Evolutionary conservation across 1,140 invertebrate species (phyloP).

Genomic region (Trichonephila clavata): DNA sequence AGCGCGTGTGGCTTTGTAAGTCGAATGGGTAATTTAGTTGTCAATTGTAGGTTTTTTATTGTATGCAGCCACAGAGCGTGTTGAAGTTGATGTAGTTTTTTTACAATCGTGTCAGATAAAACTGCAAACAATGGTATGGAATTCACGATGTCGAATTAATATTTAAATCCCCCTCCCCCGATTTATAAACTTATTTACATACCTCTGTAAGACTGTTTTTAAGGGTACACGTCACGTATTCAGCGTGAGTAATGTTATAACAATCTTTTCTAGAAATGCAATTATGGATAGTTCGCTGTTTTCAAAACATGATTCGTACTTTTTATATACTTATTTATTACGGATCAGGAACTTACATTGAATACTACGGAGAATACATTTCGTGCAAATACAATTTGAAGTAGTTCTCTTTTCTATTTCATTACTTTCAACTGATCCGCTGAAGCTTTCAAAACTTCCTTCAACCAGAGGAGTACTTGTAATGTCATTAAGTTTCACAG

Average conservation of each 20-base stretch:
- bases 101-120: neutral
- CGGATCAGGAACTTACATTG: neutral
- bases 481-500: neutral
- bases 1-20: constrained; percentile 47
- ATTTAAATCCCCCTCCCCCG: constrained; percentile 54
- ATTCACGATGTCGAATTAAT: constrained; percentile 64
- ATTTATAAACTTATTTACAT: constrained; percentile 59
- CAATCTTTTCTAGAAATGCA: constrained; percentile 41
- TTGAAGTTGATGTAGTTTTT: constrained; percentile 49
- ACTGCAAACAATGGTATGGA: constrained; percentile 55
- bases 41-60: constrained; percentile 71
- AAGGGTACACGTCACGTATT: constrained; percentile 25
- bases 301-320: constrained; percentile 53
- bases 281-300: constrained; percentile 55
- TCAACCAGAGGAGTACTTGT: neutral
- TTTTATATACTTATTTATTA: constrained; percentile 26
- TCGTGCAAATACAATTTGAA: constrained; percentile 41
- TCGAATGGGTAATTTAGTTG: constrained; percentile 73
- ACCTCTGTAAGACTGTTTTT: constrained; percentile 3
- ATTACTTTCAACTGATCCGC: neutral
- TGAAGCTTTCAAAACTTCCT: neutral
- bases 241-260: constrained; percentile 46
- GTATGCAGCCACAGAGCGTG: constrained; percentile 56
- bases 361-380: constrained; percentile 14
- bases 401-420: constrained; percentile 13